A percentile compares a stretch with the other conserved stretches of the same genome.
Conservation (phyloP, 2,888 invertebrate genomes). For the Trissolcus japonicus region DNA sequence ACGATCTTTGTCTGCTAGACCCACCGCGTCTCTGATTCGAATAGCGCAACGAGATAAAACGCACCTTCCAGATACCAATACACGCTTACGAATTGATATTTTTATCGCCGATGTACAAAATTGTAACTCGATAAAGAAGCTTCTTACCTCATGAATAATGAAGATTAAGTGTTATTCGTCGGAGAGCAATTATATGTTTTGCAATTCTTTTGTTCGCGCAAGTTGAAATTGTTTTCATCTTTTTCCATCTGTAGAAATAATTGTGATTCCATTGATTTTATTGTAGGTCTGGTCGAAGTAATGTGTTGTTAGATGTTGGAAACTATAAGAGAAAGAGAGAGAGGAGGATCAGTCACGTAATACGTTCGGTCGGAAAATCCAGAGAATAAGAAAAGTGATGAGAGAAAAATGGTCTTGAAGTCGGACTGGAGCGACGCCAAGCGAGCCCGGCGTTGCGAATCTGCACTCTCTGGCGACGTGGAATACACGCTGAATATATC, state of each 20-base stretch:
- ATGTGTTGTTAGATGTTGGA: neutral
- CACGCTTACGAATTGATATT: constrained; percentile 16
- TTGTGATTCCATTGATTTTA: too few species aligned
- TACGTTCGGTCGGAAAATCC: neutral
- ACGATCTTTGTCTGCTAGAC: constrained; percentile 54
- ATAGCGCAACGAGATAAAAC: constrained; percentile 17
- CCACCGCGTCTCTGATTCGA: constrained; percentile 17
- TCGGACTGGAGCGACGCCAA: constrained; percentile 63
- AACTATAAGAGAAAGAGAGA: neutral
- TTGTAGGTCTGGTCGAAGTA: neutral
- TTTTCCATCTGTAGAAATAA: too few species aligned
- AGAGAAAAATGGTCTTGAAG: constrained; percentile 7
- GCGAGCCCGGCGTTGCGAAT: constrained; percentile 59
- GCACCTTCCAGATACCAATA: neutral
- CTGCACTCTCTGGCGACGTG: constrained; percentile 47
- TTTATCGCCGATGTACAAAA: constrained; percentile 1
- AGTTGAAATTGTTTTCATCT: too few species aligned
- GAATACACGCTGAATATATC: constrained; percentile 38
- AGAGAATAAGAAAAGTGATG: constrained; percentile 1
- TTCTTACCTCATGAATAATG: too few species aligned
- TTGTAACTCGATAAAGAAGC: too few species aligned
- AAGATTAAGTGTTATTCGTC: too few species aligned
- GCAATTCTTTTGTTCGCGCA: too few species aligned
- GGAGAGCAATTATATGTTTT: too few species aligned
- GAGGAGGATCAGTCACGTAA: neutral